phyloP scores from a whole-genome alignment of 1,140 invertebrate species.

The Periplaneta americana region DNA sequence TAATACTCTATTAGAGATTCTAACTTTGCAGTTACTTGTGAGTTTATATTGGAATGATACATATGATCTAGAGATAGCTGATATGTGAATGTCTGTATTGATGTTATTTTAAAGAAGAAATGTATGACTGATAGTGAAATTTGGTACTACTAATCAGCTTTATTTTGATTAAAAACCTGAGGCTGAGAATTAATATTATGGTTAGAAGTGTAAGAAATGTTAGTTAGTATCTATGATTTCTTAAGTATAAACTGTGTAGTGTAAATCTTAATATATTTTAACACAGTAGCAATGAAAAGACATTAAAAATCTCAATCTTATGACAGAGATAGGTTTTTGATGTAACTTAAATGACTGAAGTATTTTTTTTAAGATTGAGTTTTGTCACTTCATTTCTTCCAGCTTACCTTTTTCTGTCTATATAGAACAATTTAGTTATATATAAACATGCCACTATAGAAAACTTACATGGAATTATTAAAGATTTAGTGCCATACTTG shows the following conservation, averaged over 20 bases:
- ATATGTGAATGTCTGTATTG: background rate
- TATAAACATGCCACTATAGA: background rate
- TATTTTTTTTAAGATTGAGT: background rate
- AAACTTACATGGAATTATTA: background rate
- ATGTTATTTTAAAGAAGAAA: no score
- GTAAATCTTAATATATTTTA: background rate
- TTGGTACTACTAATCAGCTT: background rate
- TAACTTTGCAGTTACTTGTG: no score
- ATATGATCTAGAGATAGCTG: background rate
- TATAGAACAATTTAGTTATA: background rate
- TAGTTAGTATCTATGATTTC: background rate
- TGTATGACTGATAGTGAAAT: background rate
- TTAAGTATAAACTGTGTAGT: no score
- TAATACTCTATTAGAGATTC: background rate
- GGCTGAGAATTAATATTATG: background rate
- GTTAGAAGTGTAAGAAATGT: background rate
- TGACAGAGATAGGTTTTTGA: background rate
- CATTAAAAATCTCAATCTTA: background rate
- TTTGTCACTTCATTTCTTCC: background rate
- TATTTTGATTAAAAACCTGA: background rate
- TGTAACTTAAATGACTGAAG: background rate
- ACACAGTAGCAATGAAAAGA: background rate
- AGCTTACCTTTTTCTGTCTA: background rate
- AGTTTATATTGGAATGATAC: background rate
- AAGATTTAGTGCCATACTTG: background rate